Percentiles rank a stretch among this genome's conserved stretches.
These are phyloP conservation scores for Hydropsyche betteni DNA, from an alignment of 2,888 invertebrate species.

Conservation along the genomic window DNA sequence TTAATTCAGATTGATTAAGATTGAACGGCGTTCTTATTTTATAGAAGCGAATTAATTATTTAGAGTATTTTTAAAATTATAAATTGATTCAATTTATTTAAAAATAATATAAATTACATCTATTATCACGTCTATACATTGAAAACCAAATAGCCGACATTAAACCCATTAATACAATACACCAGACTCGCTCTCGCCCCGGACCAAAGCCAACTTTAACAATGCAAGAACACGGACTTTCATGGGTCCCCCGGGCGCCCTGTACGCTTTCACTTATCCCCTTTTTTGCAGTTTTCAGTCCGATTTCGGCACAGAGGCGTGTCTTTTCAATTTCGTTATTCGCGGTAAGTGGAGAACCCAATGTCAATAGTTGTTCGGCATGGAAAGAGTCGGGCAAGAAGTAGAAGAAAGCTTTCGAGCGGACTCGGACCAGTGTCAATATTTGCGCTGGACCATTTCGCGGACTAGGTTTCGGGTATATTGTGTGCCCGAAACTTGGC, in stretches of 20 bases:
- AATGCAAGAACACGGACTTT: not conserved
- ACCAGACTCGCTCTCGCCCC: too few relatives aligned
- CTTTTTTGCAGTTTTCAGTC: not conserved
- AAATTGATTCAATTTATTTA: too few relatives aligned
- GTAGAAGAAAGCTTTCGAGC: constrained; percentile 13
- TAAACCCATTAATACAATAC: too few relatives aligned
- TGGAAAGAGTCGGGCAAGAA: not conserved
- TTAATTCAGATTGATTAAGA: too few relatives aligned
- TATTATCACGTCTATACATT: too few relatives aligned
- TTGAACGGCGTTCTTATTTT: too few relatives aligned
- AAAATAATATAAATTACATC: too few relatives aligned
- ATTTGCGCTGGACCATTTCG: constrained; percentile 38
- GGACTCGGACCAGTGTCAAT: constrained; percentile 19
- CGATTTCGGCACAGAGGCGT: not conserved
- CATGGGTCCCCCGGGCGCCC: not conserved
- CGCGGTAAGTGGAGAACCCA: constrained; percentile 38
- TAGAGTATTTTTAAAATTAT: too few relatives aligned
- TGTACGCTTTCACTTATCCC: constrained; percentile 13
- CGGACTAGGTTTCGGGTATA: not conserved
- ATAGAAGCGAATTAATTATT: too few relatives aligned
- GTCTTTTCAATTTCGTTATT: constrained; percentile 41
- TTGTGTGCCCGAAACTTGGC: not conserved
- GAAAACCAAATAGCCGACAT: too few relatives aligned
- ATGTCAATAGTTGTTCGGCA: constrained; percentile 40
- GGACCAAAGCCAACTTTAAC: too few relatives aligned